Conservation (phyloP, 2,888 invertebrate genomes). For the Dryocosmus kuriphilus region DNA sequence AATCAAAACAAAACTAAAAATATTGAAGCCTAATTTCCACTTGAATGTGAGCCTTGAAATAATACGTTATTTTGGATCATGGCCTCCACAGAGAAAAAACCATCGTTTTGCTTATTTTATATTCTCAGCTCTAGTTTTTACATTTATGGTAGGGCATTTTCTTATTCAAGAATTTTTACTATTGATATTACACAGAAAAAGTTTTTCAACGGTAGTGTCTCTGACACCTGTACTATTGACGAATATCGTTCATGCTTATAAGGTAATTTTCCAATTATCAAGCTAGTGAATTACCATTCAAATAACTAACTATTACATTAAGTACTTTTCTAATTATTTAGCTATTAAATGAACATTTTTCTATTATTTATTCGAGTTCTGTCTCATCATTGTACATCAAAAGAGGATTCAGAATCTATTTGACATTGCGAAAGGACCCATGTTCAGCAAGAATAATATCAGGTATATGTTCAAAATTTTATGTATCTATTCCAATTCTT, state of each 20-base stretch:
- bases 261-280: slow-evolving; percentile 49
- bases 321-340: no score
- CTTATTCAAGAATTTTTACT: slow-evolving; percentile 59
- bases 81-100: slow-evolving; percentile 57
- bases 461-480: neutral
- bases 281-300: no score
- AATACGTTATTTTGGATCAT: slow-evolving; percentile 65
- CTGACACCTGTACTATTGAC: slow-evolving; percentile 65
- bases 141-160: slow-evolving; percentile 59
- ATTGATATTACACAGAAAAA: slow-evolving; percentile 34
- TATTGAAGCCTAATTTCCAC: slow-evolving; percentile 61
- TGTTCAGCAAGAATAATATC: slow-evolving; percentile 58
- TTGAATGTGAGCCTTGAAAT: slow-evolving; percentile 61
- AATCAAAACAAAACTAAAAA: no score
- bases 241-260: slow-evolving; percentile 61
- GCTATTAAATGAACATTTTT: no score
- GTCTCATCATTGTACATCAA: slow-evolving; percentile 54
- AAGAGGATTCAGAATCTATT: slow-evolving; percentile 59
- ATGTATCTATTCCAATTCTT: neutral
- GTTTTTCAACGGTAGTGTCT: slow-evolving; percentile 58
- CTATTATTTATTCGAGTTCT: neutral
- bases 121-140: slow-evolving; percentile 51
- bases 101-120: slow-evolving; percentile 55
- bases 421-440: slow-evolving; percentile 48
- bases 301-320: no score